A percentile compares a stretch with the other conserved stretches of the same genome.
These are phyloP conservation scores for Catharus minimus DNA, from an alignment of 2,113 vertebrate species.

Conservation along the genomic window DNA sequence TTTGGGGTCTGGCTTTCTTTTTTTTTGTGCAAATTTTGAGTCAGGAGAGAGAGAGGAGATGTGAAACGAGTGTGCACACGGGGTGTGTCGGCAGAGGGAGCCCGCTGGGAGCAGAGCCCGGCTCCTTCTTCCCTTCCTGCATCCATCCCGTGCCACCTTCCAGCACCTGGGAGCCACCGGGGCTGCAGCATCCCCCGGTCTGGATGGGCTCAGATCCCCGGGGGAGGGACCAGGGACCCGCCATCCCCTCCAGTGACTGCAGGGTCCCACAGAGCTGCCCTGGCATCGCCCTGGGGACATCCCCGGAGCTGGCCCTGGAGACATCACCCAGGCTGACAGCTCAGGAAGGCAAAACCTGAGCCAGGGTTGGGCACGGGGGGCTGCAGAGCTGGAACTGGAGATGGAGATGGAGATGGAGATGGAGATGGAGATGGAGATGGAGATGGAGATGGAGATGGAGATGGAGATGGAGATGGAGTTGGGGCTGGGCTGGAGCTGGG, in stretches of 20 bases:
- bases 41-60: background rate
- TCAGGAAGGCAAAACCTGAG: background rate
- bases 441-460: no score
- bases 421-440: no score
- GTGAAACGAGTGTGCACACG: rapidly evolving
- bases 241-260: background rate
- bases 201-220: background rate
- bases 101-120: background rate
- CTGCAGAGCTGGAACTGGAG: rapidly evolving
- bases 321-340: background rate
- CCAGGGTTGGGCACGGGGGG: rapidly evolving
- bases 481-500: no score
- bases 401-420: no score
- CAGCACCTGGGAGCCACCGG: background rate
- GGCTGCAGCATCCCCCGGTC: background rate
- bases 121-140: background rate
- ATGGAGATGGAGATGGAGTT: no score
- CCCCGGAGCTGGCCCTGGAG: rapidly evolving
- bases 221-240: rapidly evolving
- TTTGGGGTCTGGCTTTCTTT: background rate
- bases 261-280: background rate
- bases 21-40: background rate
- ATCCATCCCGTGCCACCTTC: background rate
- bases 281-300: no score
- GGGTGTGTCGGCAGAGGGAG: background rate